Conservation (phyloP, 2,797 vertebrate species). For the Arrhamphus sclerolepis region DNA sequence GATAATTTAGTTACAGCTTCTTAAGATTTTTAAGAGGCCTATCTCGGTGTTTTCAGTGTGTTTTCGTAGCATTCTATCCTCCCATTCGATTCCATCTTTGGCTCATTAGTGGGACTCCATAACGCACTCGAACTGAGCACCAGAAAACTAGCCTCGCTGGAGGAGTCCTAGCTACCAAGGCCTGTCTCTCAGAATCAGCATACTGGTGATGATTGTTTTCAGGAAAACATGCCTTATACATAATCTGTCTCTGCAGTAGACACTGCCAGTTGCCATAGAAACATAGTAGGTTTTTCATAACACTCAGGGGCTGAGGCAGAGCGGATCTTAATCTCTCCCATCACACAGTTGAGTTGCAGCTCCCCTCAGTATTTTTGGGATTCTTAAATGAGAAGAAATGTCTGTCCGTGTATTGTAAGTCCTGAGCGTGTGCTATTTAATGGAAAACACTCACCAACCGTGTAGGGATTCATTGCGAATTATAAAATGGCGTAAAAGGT, state of each 20-base stretch:
- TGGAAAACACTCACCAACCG: constrained; percentile 61
- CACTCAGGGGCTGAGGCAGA: constrained; percentile 44
- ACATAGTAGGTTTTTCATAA: constrained; percentile 71
- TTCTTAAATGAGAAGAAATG: constrained; percentile 48
- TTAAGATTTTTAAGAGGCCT: constrained; percentile 34
- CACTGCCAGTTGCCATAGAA: constrained; percentile 65
- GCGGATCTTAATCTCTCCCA: constrained; percentile 45
- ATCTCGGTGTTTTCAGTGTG: constrained; percentile 45
- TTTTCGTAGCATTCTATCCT: constrained; percentile 8
- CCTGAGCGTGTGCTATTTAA: constrained; percentile 58
- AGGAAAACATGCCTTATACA: constrained; percentile 70
- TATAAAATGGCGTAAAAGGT: constrained; percentile 55
- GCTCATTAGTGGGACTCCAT: not conserved
- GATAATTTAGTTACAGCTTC: constrained; percentile 36
- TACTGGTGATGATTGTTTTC: constrained; percentile 81
- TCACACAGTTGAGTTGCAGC: constrained; percentile 32
- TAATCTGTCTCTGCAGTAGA: constrained; percentile 62
- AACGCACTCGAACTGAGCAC: constrained; percentile 22
- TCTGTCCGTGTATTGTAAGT: constrained; percentile 44
- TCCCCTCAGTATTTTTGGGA: constrained; percentile 27
- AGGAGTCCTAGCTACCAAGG: constrained; percentile 31
- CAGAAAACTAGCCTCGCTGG: constrained; percentile 28
- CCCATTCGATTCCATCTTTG: constrained; percentile 45
- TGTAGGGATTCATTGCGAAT: constrained; percentile 59
- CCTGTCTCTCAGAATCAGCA: constrained; percentile 65